These are phyloP conservation scores for honey bee (Apis mellifera) DNA, from an alignment of 1,140 invertebrate genomes.

Conservation along the genomic window DNA sequence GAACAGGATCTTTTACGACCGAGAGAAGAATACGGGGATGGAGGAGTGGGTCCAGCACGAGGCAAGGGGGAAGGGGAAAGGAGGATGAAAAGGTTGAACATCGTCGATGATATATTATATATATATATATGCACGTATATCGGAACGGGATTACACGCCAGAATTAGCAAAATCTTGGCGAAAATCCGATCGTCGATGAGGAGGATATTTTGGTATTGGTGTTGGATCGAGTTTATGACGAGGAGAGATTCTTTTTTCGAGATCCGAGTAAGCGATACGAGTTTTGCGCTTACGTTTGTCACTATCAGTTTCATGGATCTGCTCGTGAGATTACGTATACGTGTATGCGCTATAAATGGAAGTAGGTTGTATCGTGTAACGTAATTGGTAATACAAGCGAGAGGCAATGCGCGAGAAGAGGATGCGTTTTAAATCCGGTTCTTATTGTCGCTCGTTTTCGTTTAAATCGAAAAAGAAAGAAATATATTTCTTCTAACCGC, in stretches of 20 bases:
- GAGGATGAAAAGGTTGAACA: constrained; percentile 21
- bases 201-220: background rate
- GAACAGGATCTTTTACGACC: constrained; percentile 26
- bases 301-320: no score
- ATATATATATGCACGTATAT: background rate
- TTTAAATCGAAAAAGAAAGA: no score
- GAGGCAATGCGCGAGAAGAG: background rate
- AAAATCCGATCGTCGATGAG: constrained; percentile 16
- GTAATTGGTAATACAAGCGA: background rate
- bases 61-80: constrained; percentile 27
- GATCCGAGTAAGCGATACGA: no score
- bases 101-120: background rate
- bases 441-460: background rate
- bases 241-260: background rate
- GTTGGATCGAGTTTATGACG: background rate
- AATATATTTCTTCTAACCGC: no score
- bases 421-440: background rate
- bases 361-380: background rate
- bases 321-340: no score
- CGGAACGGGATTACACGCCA: background rate
- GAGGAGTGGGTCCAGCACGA: constrained; percentile 15
- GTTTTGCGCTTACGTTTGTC: no score
- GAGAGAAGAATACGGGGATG: constrained; percentile 11
- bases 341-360: background rate
- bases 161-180: background rate